phyloP scores from a whole-genome alignment of 2,888 invertebrate genomes.

The Melolontha melolontha region DNA sequence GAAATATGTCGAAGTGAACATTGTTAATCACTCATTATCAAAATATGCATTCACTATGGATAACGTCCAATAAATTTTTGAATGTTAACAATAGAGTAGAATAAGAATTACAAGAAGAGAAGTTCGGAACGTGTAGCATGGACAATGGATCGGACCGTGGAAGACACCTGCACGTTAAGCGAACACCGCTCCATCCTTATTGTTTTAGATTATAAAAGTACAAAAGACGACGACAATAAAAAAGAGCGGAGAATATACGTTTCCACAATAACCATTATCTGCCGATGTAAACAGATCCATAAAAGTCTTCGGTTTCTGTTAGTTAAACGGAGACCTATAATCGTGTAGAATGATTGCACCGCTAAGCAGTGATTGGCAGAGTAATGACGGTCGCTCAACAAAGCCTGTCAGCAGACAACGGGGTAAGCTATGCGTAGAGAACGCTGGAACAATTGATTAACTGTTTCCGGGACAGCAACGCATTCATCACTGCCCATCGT shows the following conservation, averaged over 20 bases:
- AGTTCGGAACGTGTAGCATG: slow-evolving; percentile 10
- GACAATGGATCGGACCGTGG: slow-evolving; percentile 20
- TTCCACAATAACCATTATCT: slow-evolving; percentile 45
- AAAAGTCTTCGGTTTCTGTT: slow-evolving; percentile 43
- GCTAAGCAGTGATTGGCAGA: slow-evolving; percentile 62
- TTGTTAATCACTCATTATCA: slow-evolving; percentile 18
- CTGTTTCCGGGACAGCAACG: slow-evolving; percentile 63
- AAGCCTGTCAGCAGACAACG: slow-evolving; percentile 62
- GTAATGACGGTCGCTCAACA: slow-evolving; percentile 64
- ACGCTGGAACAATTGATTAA: slow-evolving; percentile 64
- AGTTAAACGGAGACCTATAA: slow-evolving; percentile 38
- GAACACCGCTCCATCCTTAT: slow-evolving; percentile 33
- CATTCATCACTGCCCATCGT: slow-evolving; percentile 62
- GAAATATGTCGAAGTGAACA: not conserved
- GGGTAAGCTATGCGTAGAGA: slow-evolving; percentile 58
- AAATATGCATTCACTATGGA: slow-evolving; percentile 7
- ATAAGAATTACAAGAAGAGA: slow-evolving; percentile 19
- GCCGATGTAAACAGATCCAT: slow-evolving; percentile 45
- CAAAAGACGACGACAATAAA: slow-evolving; percentile 38
- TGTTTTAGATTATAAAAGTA: slow-evolving; percentile 39
- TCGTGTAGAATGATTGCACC: slow-evolving; percentile 47
- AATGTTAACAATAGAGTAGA: slow-evolving; percentile 19
- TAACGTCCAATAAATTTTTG: slow-evolving; percentile 8
- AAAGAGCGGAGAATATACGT: slow-evolving; percentile 35
- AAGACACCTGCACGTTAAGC: slow-evolving; percentile 34